Evolutionary conservation across 2,797 vertebrate species (phyloP), one percentile per base, ranked within the genome.

Genomic region (Sorex maritimensis): DNA sequence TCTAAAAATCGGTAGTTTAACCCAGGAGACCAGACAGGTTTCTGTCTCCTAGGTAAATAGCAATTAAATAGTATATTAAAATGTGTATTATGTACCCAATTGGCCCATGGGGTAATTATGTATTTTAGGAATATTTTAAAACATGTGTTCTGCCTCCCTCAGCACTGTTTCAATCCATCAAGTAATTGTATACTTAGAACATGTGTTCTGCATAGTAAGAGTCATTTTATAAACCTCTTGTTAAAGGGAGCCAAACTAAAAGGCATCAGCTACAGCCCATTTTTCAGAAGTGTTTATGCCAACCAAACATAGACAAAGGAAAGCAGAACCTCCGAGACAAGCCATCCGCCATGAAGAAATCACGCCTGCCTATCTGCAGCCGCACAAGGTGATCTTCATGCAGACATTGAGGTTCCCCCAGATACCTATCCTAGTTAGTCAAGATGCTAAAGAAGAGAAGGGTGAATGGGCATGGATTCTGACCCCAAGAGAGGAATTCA

Each of bases 41-140:
- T 44, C 52, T 73, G 55, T 89, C 65, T 94, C 72, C 79, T 93
- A 94, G 88, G 92, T 86, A 93, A 93, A 81, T 74, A 93, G 71
- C 91, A 94, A 92, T 96, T 96, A 91, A 92, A 93, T 52, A 81
- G 78, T 90, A 34, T 94, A 89, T 95, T 93, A 95, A 96, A 96
- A 97, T 85, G 72, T 83, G 85, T 94, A 81, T 93, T 97, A 95
- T 74, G 49, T 92, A 84, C 86, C 78, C 9, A 28, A 85, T 92
- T 89, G 92, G 73, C 88, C 89, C 86, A 55, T 15, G 1, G 77
- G 80, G 89, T 91, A 96, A 94, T 94, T 92, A 94, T 73, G 86
- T 63, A 95, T 95, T 95, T 96, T 88, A 97, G 80, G 87, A 95
- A 92, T 92, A 96, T 92, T 96, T 96, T 69, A 44, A 95, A 96